A percentile compares a stretch with the other conserved stretches of the same genome.
These are phyloP conservation scores for Gnathonemus longibarbis DNA, from an alignment of 2,113 vertebrate genomes.

Conservation along the genomic window DNA sequence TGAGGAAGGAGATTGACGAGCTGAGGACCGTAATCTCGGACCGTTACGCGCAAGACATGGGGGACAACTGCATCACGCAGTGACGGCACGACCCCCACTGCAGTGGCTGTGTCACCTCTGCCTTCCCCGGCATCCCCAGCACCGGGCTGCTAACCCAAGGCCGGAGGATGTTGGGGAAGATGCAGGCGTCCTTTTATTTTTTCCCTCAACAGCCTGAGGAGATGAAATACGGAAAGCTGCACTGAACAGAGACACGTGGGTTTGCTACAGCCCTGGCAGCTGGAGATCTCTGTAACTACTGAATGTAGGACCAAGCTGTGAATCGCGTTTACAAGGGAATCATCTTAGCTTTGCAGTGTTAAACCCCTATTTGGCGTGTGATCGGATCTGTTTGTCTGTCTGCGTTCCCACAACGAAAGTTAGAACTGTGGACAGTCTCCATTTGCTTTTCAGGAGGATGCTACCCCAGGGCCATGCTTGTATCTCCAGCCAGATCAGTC, in stretches of 20 bases:
- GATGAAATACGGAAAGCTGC: neutral
- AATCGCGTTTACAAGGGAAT: constrained; percentile 46
- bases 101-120: neutral
- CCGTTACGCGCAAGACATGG: constrained; percentile 81
- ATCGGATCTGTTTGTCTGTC: constrained; percentile 6
- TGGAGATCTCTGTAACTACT: constrained; percentile 57
- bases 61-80: constrained; percentile 78
- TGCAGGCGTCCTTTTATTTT: neutral
- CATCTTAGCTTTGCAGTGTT: constrained; percentile 2
- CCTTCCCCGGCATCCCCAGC: neutral
- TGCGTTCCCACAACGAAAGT: neutral
- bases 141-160: neutral
- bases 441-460: neutral
- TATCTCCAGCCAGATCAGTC: neutral
- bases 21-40: constrained; percentile 81
- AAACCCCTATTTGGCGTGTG: neutral
- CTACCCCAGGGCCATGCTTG: neutral
- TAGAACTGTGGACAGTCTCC: neutral
- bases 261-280: neutral
- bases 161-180: neutral
- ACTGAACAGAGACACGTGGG: neutral
- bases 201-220: neutral
- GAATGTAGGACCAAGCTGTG: constrained; percentile 74
- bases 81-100: constrained; percentile 48
- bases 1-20: constrained; percentile 83